These are phyloP conservation scores for Oryzias sinensis DNA, from an alignment of 2,797 vertebrate species.

Conservation along the genomic window DNA sequence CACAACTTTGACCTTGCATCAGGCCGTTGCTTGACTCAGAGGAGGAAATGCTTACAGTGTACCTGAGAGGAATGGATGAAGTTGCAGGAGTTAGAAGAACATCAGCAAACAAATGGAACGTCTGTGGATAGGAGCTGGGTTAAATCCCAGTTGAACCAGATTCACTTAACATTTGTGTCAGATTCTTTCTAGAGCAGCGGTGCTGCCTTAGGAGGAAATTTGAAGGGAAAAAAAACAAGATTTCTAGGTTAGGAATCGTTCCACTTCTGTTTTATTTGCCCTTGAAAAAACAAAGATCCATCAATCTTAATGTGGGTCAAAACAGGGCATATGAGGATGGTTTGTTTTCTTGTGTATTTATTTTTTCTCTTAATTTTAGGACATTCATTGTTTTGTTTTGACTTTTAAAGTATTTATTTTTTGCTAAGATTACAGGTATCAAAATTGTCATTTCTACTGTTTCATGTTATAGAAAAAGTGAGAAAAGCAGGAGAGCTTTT, in stretches of 20 bases:
- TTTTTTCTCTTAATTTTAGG: too few species aligned
- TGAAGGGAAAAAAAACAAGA: not conserved
- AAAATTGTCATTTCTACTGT: not conserved
- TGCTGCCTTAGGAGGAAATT: not conserved
- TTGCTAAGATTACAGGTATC: too few species aligned
- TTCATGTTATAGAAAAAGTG: constrained; percentile 4
- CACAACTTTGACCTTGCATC: constrained; percentile 27
- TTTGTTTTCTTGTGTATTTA: too few species aligned
- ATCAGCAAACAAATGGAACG: constrained; percentile 6
- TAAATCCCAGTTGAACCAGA: constrained; percentile 1
- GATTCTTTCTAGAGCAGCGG: not conserved
- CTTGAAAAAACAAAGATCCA: not conserved
- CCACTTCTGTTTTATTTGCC: not conserved
- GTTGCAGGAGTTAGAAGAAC: constrained; percentile 13
- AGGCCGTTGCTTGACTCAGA: constrained; percentile 11
- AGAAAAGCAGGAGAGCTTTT: not conserved
- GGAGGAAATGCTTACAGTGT: constrained; percentile 12
- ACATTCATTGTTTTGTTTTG: too few species aligned
- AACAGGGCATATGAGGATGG: not conserved
- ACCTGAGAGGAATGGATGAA: constrained; percentile 7
- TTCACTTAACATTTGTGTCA: constrained; percentile 21
- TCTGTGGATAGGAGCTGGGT: not conserved
- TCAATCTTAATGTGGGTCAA: not conserved
- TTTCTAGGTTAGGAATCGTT: not conserved
- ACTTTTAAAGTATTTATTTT: too few species aligned